phyloP scores from a whole-genome alignment of 2,888 invertebrate genomes.

The Hirtodrosophila alboralis region DNA sequence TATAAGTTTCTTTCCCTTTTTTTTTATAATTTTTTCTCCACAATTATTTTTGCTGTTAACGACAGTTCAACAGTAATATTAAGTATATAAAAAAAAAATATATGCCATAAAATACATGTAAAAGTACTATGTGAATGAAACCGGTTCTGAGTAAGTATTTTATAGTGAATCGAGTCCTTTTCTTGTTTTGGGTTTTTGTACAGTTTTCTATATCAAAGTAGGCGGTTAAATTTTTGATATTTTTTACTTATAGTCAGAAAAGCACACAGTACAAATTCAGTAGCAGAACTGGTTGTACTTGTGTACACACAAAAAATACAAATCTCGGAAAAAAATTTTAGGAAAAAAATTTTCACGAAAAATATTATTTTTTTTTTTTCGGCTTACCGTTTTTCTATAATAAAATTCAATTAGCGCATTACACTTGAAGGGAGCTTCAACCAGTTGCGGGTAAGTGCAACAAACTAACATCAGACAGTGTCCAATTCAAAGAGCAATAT shows the following conservation, averaged over 20 bases:
- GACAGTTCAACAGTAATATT: too few species aligned
- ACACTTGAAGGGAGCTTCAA: conserved; percentile 3
- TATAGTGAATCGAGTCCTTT: too few species aligned
- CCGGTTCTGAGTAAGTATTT: too few species aligned
- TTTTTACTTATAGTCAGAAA: not conserved
- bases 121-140: too few species aligned
- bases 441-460: conserved; percentile 18
- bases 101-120: too few species aligned
- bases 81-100: too few species aligned
- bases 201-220: conserved; percentile 19
- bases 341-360: conserved; percentile 23
- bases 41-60: too few species aligned
- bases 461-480: too few species aligned
- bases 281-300: conserved; percentile 50
- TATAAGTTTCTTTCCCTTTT: too few species aligned
- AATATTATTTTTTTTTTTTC: conserved; percentile 26
- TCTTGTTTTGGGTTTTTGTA: not conserved
- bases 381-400: conserved; percentile 9
- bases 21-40: too few species aligned
- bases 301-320: conserved; percentile 41
- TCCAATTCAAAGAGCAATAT: too few species aligned
- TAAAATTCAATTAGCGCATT: conserved; percentile 2
- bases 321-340: conserved; percentile 54
- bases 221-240: not conserved
- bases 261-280: conserved; percentile 30